phyloP scores from a whole-genome alignment of 2,888 invertebrate genomes.

The Heteromyza rotundicornis region DNA sequence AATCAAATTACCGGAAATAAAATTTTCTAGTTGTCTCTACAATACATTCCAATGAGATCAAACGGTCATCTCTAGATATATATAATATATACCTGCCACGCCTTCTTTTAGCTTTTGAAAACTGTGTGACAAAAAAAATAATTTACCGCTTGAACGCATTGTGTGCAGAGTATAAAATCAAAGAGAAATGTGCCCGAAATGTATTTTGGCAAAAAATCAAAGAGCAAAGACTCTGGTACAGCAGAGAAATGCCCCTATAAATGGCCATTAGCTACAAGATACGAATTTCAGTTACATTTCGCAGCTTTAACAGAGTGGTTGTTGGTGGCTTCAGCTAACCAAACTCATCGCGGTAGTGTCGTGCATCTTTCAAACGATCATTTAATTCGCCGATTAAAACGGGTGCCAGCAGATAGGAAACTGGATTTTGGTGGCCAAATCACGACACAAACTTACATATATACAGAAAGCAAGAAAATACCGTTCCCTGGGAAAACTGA shows the following conservation, averaged over 20 bases:
- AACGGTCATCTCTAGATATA: too few relatives aligned
- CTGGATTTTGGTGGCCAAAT: neutral
- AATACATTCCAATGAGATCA: too few relatives aligned
- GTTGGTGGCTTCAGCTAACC: constrained; percentile 18
- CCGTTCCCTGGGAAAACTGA: constrained; percentile 5
- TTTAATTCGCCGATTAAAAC: neutral
- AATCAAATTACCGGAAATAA: too few relatives aligned
- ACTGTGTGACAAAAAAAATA: too few relatives aligned
- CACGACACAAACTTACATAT: neutral
- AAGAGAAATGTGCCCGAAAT: too few relatives aligned
- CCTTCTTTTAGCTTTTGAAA: too few relatives aligned
- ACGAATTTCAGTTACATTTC: constrained; percentile 38
- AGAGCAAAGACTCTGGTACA: too few relatives aligned
- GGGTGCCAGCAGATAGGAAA: neutral
- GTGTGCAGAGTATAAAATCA: too few relatives aligned
- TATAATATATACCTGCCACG: too few relatives aligned
- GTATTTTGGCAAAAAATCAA: too few relatives aligned
- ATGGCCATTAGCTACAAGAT: constrained; percentile 32
- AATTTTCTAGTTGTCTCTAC: too few relatives aligned
- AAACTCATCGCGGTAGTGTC: constrained; percentile 13
- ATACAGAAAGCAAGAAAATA: constrained; percentile 29
- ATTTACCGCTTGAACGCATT: too few relatives aligned
- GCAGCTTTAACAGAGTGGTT: constrained; percentile 26
- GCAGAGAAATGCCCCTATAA: constrained; percentile 31
- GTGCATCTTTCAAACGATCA: constrained; percentile 3